Conservation (phyloP, 2,888 invertebrate species). For the Tuta absoluta region DNA sequence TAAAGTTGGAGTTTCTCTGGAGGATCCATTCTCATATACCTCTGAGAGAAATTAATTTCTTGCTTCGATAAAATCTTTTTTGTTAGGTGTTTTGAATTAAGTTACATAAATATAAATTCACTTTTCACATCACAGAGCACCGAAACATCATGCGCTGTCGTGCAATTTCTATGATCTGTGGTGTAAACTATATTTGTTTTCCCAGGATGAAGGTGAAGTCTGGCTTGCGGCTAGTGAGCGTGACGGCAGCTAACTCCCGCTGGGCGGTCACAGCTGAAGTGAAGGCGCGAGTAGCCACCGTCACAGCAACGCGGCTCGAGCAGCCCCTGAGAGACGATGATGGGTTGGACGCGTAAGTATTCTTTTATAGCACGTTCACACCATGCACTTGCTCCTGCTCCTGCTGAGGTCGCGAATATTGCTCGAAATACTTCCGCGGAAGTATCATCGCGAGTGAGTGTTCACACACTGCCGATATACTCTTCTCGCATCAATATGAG, state of each 20-base stretch:
- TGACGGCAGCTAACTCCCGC: constrained; percentile 86
- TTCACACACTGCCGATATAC: too few species aligned
- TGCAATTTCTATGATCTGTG: too few species aligned
- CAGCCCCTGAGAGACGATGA: constrained; percentile 70
- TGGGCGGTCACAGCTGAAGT: constrained; percentile 96
- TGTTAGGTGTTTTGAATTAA: too few species aligned
- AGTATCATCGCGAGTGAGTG: too few species aligned
- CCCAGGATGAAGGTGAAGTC: constrained; percentile 93
- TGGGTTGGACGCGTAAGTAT: constrained; percentile 60
- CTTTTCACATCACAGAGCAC: too few species aligned
- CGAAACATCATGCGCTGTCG: too few species aligned
- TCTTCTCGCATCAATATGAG: too few species aligned
- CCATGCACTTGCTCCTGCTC: too few species aligned
- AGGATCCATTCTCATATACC: neutral
- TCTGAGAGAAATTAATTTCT: neutral
- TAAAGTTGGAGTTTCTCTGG: neutral
- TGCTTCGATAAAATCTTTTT: neutral
- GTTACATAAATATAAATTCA: too few species aligned
- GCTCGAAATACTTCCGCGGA: too few species aligned
- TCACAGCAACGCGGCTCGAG: constrained; percentile 87
- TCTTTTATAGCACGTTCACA: neutral
- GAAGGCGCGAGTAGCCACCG: constrained; percentile 93
- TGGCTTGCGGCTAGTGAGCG: constrained; percentile 91
- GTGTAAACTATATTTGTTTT: constrained; percentile 28
- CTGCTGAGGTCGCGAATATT: too few species aligned